Evolutionary conservation across 2,113 vertebrate genomes (phyloP), one percentile per base, ranked within the genome.

Genomic region (Scortum barcoo): DNA sequence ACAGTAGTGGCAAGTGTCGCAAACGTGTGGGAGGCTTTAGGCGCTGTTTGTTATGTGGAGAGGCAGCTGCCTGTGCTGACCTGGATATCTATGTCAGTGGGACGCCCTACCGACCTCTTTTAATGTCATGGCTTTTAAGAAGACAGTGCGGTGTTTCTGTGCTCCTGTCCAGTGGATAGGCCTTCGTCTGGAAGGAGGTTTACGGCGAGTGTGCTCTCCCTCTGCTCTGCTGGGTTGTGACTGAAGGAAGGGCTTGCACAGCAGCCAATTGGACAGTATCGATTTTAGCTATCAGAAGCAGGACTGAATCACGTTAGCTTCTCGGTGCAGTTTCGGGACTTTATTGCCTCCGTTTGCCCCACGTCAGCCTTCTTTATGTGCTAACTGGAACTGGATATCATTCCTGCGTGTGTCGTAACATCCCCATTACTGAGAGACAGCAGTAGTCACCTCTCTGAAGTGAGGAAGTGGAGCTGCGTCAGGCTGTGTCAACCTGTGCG

Each of bases 371-470:
- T 30, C 22, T 33, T 7, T n/a, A 5, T 5, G 9, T 70, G 19
- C 30, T 53, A 22, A 58, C 44, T 54, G 76, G 38, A 84, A 19
- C 38, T 28, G 67, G 54, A 56, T 75, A 7, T 70, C 24, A 11
- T 19, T 14, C 65, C 7, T 19, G 14, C 40, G 57, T 46, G 26
- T 74, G 56, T 80, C 75, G 72, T 78, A 70, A 73, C 50, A 73
- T 61, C 69, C 56, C 24, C 20, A 24, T 72, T 78, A 61, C 36
- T 12, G 22, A 42, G 14, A 57, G 14, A 58, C 80, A 78, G 40
- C 66, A 67, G 69, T 88, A 58, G 84, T 87, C 88, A 89, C 84
- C 78, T 86, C 57, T 81, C 20, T 68, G 30, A 13, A 75, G 70
- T 48, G 44, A 87, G 87, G 90, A 90, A 86, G 69, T 36, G 63